A percentile compares a stretch with the other conserved stretches of the same genome.
Conservation (phyloP, 2,113 vertebrate genomes). For the Otocyon megalotis region DNA sequence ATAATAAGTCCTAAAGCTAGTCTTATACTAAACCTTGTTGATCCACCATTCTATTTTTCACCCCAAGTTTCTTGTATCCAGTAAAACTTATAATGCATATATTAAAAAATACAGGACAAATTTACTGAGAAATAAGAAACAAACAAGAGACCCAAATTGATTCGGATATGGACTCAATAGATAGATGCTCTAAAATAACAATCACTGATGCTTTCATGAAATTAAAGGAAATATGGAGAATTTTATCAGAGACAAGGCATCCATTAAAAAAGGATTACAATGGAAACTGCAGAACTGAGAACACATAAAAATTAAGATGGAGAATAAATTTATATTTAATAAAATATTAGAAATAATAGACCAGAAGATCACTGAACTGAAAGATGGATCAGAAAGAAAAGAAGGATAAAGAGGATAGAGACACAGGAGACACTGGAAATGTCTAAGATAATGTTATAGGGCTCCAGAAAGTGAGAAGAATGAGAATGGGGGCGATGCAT, state of each 20-base stretch:
- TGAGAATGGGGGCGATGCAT: not conserved
- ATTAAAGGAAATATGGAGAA: not conserved
- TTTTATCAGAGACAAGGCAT: not conserved
- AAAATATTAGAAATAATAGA: not conserved
- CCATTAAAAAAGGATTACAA: not conserved
- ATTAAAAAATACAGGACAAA: not conserved
- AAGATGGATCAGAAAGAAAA: not conserved
- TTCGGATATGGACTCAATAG: not conserved
- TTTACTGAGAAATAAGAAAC: not conserved
- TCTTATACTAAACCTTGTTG: accelerated
- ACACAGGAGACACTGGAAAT: not conserved
- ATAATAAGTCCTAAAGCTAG: not conserved
- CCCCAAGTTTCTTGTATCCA: not conserved
- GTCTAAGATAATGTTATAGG: not conserved
- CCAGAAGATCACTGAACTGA: not conserved
- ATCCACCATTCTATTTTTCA: not conserved
- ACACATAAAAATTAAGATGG: not conserved
- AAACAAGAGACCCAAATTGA: not conserved
- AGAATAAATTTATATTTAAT: not conserved
- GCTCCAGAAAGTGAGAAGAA: not conserved
- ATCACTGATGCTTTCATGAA: not conserved
- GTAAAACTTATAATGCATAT: not conserved
- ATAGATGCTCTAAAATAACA: not conserved
- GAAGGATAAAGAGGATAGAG: not conserved
- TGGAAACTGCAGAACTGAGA: not conserved